phyloP scores from a whole-genome alignment of 2,888 invertebrate species.

The Eristalinus aeneus region DNA sequence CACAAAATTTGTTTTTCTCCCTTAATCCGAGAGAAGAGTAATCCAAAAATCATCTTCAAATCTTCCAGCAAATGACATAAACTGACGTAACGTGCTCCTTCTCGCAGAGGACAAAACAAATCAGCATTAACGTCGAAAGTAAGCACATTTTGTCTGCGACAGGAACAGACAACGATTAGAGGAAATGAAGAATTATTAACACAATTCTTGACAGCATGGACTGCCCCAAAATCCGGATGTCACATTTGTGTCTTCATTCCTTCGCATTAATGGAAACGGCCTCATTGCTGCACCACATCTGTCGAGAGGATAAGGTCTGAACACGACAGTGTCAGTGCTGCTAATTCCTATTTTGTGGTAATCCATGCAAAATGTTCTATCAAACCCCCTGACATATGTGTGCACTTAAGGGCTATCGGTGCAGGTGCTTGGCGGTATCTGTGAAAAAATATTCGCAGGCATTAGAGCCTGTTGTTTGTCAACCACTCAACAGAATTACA shows the following conservation, averaged over 20 bases:
- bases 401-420: slow-evolving; percentile 28
- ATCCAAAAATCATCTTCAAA: slow-evolving; percentile 1
- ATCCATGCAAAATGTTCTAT: background rate
- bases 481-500: background rate
- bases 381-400: background rate
- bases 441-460: background rate
- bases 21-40: background rate
- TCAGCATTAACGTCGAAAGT: background rate
- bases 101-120: background rate
- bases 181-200: slow-evolving; percentile 32
- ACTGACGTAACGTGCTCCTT: background rate
- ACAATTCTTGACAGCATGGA: background rate
- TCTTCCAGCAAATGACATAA: background rate
- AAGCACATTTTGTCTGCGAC: slow-evolving; percentile 1
- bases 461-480: background rate
- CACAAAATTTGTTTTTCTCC: background rate
- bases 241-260: background rate
- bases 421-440: slow-evolving; percentile 29
- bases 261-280: background rate
- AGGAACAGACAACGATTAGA: slow-evolving; percentile 5
- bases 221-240: background rate
- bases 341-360: background rate
- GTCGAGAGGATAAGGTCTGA: background rate
- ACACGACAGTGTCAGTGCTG: background rate
- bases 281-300: background rate